Evolutionary conservation across 2,113 vertebrate genomes (phyloP), one percentile per base, ranked within the genome.

Genomic region (Rhabdomys dilectus): DNA sequence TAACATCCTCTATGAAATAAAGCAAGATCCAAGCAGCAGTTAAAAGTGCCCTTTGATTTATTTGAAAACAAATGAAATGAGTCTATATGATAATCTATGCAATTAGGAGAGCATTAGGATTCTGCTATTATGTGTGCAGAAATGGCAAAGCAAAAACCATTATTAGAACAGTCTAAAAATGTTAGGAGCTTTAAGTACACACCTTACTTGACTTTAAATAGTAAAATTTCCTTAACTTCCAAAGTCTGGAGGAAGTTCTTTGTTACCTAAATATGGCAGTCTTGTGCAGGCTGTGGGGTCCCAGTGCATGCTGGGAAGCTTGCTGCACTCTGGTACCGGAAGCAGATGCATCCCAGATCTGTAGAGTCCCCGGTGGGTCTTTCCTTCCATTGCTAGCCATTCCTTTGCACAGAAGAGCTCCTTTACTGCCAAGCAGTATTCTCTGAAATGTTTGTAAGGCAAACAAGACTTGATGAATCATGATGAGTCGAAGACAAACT

Each of bases 341-440:
- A 99, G 98, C 21, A 99, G 98, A 92, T 97, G 98, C 86, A 98
- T 95, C 68, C 98, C 97, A 4, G 98, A 97, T 64, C 98, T 98
- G 93, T 98, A 98, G 93, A 99, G 97, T 62, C 98, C 98, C 98
- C 97, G 98, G 96, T 97, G 99, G 75, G 98, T 97, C 90, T 98
- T 99, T 95, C 99, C 98, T 96, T 99, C 99, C 88, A 99, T 98
- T 1, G 97, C 97, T 80, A 98, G 97, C 99, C 99, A 99, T 97
- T 99, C 99, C 97, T 99, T 99, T 96, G 99, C 99, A 98, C 99
- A 99, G 98, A 99, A 99, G 80, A 99, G 98, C 98, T 99, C 99
- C 98, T 99, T 99, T 91, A 99, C 99, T 68, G 99, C 99, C 98
- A 99, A 98, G 97, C 99, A 99, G 98, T 99, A 99, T 95, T 99